Evolutionary conservation across 2,113 vertebrate species (phyloP).

Genomic region (Noturus placidus): DNA sequence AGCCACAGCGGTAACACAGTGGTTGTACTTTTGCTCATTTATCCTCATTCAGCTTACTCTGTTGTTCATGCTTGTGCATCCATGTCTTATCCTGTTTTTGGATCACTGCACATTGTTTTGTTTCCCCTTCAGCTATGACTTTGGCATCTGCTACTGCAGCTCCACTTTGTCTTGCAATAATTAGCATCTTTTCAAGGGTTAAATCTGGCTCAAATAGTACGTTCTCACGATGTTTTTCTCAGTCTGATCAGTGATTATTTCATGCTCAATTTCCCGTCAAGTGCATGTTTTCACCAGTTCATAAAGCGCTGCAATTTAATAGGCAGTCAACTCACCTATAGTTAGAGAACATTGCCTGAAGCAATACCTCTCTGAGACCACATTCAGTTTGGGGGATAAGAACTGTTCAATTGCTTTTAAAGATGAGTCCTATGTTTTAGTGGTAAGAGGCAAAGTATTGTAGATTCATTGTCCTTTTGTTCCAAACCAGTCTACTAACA

Average conservation of each 20-base stretch:
- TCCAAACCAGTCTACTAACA: too few relatives aligned
- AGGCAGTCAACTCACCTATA: background rate
- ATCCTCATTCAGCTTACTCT: too few relatives aligned
- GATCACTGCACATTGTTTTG: background rate
- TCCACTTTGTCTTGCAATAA: slow-evolving; percentile 1
- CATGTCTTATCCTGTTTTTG: background rate
- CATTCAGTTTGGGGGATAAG: too few relatives aligned
- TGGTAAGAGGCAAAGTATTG: too few relatives aligned
- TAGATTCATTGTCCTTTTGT: too few relatives aligned
- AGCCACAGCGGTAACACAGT: slow-evolving; percentile 7
- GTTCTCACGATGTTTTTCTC: slow-evolving; percentile 20
- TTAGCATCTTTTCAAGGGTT: background rate
- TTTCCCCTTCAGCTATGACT: background rate
- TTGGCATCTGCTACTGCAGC: background rate
- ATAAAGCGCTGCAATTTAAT: slow-evolving; percentile 12
- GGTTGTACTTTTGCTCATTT: background rate
- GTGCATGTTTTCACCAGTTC: slow-evolving; percentile 2
- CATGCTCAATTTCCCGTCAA: background rate
- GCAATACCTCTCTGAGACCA: too few relatives aligned
- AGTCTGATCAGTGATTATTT: slow-evolving; percentile 17
- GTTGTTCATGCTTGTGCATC: background rate
- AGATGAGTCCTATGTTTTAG: too few relatives aligned
- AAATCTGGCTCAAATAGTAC: slow-evolving; percentile 17
- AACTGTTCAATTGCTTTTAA: too few relatives aligned
- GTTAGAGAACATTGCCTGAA: background rate